Conservation (phyloP, 2,888 invertebrate genomes). For the Malthinus flaveolus region DNA sequence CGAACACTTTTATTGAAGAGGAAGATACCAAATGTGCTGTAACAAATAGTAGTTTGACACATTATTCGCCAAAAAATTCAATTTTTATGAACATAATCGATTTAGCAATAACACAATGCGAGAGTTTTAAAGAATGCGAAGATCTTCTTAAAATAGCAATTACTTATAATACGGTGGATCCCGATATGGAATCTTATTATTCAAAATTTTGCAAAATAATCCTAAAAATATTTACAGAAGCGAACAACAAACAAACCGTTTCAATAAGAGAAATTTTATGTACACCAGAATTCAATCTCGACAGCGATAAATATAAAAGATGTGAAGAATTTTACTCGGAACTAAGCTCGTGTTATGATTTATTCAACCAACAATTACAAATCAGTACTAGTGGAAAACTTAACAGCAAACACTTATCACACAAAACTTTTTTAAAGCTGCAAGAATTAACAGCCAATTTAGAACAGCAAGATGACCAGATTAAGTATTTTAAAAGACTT, state of each 20-base stretch:
- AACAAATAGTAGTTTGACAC: constrained; percentile 33
- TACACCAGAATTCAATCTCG: constrained; percentile 38
- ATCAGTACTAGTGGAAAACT: constrained; percentile 49
- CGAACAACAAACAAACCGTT: constrained; percentile 34
- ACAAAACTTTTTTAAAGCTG: constrained; percentile 58
- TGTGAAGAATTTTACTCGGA: constrained; percentile 38
- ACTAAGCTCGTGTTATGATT: constrained; percentile 4
- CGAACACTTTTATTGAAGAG: constrained; percentile 43
- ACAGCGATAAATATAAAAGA: constrained; percentile 36
- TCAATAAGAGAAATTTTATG: constrained; percentile 42
- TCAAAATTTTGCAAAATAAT: constrained; percentile 43
- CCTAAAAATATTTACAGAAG: constrained; percentile 37
- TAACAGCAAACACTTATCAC: constrained; percentile 59
- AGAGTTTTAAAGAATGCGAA: constrained; percentile 42
- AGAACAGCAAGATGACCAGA: constrained; percentile 40
- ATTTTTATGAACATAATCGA: constrained; percentile 53
- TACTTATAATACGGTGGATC: constrained; percentile 34
- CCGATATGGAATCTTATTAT: constrained; percentile 36
- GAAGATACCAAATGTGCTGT: constrained; percentile 41
- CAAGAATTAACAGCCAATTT: constrained; percentile 54
- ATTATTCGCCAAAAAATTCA: constrained; percentile 47
- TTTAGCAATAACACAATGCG: constrained; percentile 43
- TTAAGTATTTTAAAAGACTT: constrained; percentile 59
- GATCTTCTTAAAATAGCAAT: constrained; percentile 40
- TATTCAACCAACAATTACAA: constrained; percentile 16